Evolutionary conservation across 1,140 invertebrate genomes (phyloP), one percentile per base, ranked within the genome.

Genomic region (Anadara kagoshimensis): DNA sequence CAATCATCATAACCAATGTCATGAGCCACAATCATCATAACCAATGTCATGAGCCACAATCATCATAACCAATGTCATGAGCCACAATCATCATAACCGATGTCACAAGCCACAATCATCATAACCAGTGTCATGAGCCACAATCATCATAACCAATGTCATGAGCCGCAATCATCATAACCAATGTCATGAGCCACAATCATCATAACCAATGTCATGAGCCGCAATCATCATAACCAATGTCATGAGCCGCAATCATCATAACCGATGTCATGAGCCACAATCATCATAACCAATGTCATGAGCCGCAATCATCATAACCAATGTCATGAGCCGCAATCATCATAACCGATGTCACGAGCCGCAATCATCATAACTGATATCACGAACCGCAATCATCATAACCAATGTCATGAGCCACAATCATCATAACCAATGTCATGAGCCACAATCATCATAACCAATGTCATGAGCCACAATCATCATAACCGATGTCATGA

Each of bases 111-210:
- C n/a, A n/a, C n/a, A n/a, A n/a, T n/a, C n/a, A n/a, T n/a, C n/a
- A n/a, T n/a, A n/a, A 75, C 20, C 18, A 61, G 41, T 65, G 43
- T 18, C 29, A 69, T 16, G 67, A 26, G 14, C 45, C 36, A 20
- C 47, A 53, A 20, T 53, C 45, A n/a, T 8, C 45, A 14, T 51
- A n/a, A 75, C 20, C 18, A 61, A 20, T 65, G 43, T 18, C 29
- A 69, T 16, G 67, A 26, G 14, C 45, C 36, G 11, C 47, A 53
- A 20, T 53, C 45, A n/a, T 8, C 45, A 14, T 51, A n/a, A 75
- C 20, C 18, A 61, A 20, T 65, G 43, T 18, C 29, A 69, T 16
- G 67, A 26, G 14, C 45, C 36, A 20, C 47, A 53, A 20, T 53
- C 45, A n/a, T 8, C 45, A 14, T 51, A n/a, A 75, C 20, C 18